phyloP scores from a whole-genome alignment of 2,888 invertebrate genomes.

The Tribolium freemani region DNA sequence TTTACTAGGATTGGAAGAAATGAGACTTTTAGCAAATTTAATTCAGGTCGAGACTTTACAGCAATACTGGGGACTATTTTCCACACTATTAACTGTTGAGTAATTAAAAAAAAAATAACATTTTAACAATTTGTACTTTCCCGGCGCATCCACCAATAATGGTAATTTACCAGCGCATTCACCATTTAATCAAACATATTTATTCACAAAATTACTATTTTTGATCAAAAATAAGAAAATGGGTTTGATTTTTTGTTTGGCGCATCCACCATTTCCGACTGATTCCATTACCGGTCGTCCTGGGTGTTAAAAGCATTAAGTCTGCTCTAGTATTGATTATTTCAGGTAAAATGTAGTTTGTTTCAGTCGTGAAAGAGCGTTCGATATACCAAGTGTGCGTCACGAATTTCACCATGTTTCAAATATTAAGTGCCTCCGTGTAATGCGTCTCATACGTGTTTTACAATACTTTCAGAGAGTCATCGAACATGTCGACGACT shows the following conservation, averaged over 20 bases:
- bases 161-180: neutral
- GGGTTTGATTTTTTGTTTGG: neutral
- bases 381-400: conserved; percentile 31
- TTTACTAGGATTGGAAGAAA: conserved; percentile 24
- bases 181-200: neutral
- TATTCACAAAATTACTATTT: too few relatives aligned
- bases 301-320: conserved; percentile 34
- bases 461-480: conserved; percentile 36
- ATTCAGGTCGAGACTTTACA: neutral
- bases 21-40: conserved; percentile 4
- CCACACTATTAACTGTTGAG: too few relatives aligned
- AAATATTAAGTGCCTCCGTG: conserved; percentile 22
- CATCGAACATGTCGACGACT: conserved; percentile 34
- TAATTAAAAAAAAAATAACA: too few relatives aligned
- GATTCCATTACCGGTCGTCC: conserved; percentile 8
- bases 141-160: neutral
- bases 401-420: conserved; percentile 19
- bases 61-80: too few relatives aligned
- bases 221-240: too few relatives aligned
- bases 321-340: conserved; percentile 38
- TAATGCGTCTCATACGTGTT: conserved; percentile 27
- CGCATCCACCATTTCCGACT: conserved; percentile 6
- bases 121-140: neutral
- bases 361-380: conserved; percentile 36
- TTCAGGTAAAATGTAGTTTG: conserved; percentile 41